Base-by-base conservation (phyloP, 2,888 invertebrate species). In the Pocota personata region DNA sequence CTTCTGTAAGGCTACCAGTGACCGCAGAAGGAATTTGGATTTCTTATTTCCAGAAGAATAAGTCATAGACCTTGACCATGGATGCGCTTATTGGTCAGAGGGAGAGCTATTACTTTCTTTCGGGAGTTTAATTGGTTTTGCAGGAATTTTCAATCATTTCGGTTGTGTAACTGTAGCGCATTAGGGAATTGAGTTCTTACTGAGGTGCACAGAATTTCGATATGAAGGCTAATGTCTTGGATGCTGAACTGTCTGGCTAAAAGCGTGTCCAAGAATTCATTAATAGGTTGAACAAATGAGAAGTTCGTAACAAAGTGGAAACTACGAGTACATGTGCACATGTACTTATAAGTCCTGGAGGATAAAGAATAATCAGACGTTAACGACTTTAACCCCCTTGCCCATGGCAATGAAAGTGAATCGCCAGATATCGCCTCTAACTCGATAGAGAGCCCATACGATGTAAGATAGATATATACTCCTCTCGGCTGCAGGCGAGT, bases 61-160 rank as follows among this genome's bases (percentile, higher is more conserved):
- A 76, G 66, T 77, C 72, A 86, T 67, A 77, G 76, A 82, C 77
- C 86, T 86, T 86, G 86, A 77, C 82, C 82, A 82, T 76, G 62
- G 52, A 27, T 50, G 32, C 35, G 14, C 21, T n/a, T 37, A 14
- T 46, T 62, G n/a, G 27, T 62, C 27, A 48, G 10, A 14, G 14
- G 35, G 27, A 14, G n/a, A n/a, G n/a, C n/a, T 40, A 75, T 50
- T 64, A 84, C 84, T 84, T 84, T 84, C 84, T 19, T 75, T 84
- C 37, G 64, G 55, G 21, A 48, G 12, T 52, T 84, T 84, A 67
- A 75, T 75, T 62, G 69, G 71, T 60, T 57, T 35, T 52, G 27
- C 30, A 35, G 67, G 55, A 67, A 78, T 79, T 69, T 57, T 6
- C 67, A 52, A 67, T 76, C 46, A 67, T 12, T 48, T 69, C 64